Conservation (phyloP, 2,888 invertebrate species). For the Diarsia dahlii region DNA sequence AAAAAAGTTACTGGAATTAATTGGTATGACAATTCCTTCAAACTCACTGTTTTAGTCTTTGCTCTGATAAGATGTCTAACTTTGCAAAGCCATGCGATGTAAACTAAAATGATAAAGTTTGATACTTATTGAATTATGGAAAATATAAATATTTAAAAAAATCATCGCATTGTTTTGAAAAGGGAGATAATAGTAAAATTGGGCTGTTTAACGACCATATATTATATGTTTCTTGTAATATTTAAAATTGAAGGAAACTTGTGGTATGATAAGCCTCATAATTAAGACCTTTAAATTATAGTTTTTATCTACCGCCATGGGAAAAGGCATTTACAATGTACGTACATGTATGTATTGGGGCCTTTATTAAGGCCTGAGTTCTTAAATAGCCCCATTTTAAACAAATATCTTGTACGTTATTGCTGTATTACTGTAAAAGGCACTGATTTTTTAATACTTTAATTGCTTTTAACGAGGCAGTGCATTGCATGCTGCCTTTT, state of each 20-base stretch:
- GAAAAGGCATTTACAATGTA: background rate
- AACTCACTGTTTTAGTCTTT: slow-evolving; percentile 27
- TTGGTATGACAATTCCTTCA: slow-evolving; percentile 34
- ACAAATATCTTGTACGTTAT: slow-evolving; percentile 36
- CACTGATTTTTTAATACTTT: slow-evolving; percentile 30
- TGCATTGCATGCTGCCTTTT: no score
- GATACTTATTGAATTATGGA: slow-evolving; percentile 32
- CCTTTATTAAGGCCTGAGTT: background rate
- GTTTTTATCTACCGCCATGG: background rate
- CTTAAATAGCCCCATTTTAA: slow-evolving; percentile 29
- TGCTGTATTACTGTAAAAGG: slow-evolving; percentile 45
- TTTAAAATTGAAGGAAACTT: background rate
- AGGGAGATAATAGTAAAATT: slow-evolving; percentile 33
- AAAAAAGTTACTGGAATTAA: background rate
- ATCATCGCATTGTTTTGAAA: slow-evolving; percentile 51
- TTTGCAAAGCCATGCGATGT: slow-evolving; percentile 60
- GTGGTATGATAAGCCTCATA: background rate
- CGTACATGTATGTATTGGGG: background rate
- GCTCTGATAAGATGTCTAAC: slow-evolving; percentile 31
- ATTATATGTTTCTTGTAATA: background rate
- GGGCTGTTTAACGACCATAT: slow-evolving; percentile 12
- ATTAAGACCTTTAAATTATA: background rate
- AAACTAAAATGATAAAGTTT: slow-evolving; percentile 37
- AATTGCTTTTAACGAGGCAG: slow-evolving; percentile 24
- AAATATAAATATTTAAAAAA: slow-evolving; percentile 15